These are phyloP conservation scores for Stenichneumon culpator DNA, from an alignment of 2,888 invertebrate genomes.

Conservation along the genomic window DNA sequence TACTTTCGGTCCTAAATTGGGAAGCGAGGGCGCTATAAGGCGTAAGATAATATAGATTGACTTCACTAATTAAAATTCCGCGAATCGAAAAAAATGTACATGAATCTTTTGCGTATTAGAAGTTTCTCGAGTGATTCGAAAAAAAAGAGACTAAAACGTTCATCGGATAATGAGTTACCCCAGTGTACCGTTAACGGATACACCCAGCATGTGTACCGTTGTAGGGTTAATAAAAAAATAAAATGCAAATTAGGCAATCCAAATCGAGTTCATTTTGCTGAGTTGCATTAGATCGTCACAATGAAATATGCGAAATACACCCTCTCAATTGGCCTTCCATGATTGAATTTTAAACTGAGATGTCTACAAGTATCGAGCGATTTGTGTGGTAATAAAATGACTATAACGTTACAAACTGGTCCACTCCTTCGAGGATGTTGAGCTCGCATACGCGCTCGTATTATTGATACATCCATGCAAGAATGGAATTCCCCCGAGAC, in stretches of 20 bases:
- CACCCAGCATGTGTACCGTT: not conserved
- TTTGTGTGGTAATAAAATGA: not conserved
- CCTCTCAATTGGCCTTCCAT: not conserved
- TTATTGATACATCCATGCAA: not conserved
- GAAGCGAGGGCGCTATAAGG: not conserved
- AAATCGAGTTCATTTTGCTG: not conserved
- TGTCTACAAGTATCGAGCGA: not conserved
- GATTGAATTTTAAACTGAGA: not conserved
- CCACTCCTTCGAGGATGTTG: slow-evolving; percentile 10
- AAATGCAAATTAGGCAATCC: not conserved
- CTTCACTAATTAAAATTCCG: not conserved
- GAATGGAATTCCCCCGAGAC: slow-evolving; percentile 25
- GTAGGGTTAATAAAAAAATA: not conserved
- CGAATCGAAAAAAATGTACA: too few relatives aligned
- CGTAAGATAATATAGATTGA: not conserved
- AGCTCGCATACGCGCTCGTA: not conserved
- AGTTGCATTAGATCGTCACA: not conserved
- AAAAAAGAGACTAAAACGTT: too few relatives aligned
- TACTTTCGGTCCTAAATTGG: not conserved
- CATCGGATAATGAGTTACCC: too few relatives aligned
- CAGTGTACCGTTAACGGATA: too few relatives aligned
- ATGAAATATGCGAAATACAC: not conserved
- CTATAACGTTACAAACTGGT: not conserved
- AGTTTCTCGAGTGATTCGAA: too few relatives aligned
- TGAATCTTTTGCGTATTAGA: too few relatives aligned